These are phyloP conservation scores for Lutraria rhynchaena DNA, from an alignment of 1,140 invertebrate species.

Conservation along the genomic window DNA sequence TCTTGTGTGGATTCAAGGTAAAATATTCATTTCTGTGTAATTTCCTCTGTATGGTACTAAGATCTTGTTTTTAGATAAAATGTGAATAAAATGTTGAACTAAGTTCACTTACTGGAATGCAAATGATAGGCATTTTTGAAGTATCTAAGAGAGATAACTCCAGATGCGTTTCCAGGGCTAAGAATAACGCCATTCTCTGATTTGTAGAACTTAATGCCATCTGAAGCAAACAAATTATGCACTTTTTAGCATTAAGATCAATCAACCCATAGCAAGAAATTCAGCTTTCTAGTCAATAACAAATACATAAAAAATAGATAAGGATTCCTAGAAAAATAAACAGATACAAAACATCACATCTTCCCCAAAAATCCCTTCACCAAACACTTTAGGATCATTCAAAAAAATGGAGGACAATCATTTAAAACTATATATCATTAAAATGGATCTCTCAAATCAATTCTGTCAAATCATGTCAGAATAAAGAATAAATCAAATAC, in stretches of 20 bases:
- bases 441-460: too few relatives aligned
- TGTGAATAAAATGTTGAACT: too few relatives aligned
- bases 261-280: background rate
- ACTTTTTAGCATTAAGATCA: background rate
- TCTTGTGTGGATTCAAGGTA: too few relatives aligned
- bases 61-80: too few relatives aligned
- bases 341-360: background rate
- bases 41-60: too few relatives aligned
- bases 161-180: conserved; percentile 51
- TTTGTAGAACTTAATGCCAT: conserved; percentile 63
- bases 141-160: conserved; percentile 54
- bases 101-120: conserved; percentile 55
- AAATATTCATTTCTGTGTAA: too few relatives aligned
- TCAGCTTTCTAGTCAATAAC: background rate
- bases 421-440: too few relatives aligned
- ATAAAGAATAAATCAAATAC: too few relatives aligned
- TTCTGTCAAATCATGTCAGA: too few relatives aligned
- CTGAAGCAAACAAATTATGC: conserved; percentile 32
- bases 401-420: background rate
- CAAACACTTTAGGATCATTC: background rate
- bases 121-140: conserved; percentile 54
- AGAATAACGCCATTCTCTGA: conserved; percentile 65
- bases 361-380: background rate
- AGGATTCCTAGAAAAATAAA: background rate
- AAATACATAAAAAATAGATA: background rate